Evolutionary conservation across 2,797 vertebrate species (phyloP), one percentile per base, ranked within the genome.

Genomic region (Crax fasciolata): DNA sequence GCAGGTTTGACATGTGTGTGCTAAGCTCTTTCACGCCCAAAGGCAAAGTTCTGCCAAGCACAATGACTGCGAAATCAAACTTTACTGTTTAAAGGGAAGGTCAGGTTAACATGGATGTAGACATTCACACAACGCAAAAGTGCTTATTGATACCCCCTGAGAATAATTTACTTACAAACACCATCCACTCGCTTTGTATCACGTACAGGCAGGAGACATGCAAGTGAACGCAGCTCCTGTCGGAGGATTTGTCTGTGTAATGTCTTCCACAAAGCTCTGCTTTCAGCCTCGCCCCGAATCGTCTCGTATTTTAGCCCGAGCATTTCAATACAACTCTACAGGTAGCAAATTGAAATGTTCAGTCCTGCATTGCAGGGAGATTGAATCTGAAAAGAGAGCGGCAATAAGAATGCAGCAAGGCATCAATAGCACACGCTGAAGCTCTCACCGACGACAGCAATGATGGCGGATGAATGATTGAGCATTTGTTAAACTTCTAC

Each of bases 341-440:
- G 98, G 97, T 96, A 98, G 98, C 97, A 98, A 98, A 98, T 97
- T 98, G 98, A 98, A 99, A 98, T 96, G 98, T 97, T 98, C 98
- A 97, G 97, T 97, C 97, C 97, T 91, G 97, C 97, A 93, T 35
- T 97, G 98, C 97, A 54, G 92, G 96, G 97, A 98, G 98, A 98
- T 98, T 97, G 98, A 98, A 98, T 98, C 98, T 98, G 98, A 98
- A 98, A 98, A 98, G 98, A 98, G 97, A 97, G 97, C 41, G 55
- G 97, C 98, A 97, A 96, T 98, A 97, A 98, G 98, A 98, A 97
- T 86, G 97, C 97, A 93, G 96, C 89, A 93, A 84, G 93, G 97
- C 97, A 97, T 96, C 97, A 92, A 97, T 96, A 98, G 98, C 98
- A 96, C 93, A 90, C 76, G 87, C 94, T 77, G 93, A 93, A 96